phyloP scores from a whole-genome alignment of 1,140 invertebrate genomes.

The Penaeus japonicus region DNA sequence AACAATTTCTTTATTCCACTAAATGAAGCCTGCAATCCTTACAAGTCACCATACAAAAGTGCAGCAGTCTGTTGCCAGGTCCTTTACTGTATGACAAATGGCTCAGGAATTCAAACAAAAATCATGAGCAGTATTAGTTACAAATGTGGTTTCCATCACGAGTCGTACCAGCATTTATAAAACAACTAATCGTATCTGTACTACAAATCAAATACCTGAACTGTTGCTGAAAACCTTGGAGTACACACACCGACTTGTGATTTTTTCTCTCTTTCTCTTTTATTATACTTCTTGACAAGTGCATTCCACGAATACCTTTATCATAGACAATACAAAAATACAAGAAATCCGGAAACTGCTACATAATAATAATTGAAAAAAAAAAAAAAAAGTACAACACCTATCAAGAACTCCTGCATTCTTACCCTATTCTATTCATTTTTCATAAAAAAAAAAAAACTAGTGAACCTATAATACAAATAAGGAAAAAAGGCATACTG shows the following conservation, averaged over 20 bases:
- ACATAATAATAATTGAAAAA: no score
- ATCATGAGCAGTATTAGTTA: neutral
- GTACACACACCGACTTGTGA: no score
- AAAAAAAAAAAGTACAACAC: neutral
- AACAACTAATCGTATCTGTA: no score
- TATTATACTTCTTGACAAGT: no score
- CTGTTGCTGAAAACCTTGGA: no score
- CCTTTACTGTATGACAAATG: constrained; percentile 22
- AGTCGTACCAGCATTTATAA: no score
- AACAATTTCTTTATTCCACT: constrained; percentile 52
- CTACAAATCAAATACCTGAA: no score
- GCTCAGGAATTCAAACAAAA: neutral
- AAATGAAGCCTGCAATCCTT: constrained; percentile 51
- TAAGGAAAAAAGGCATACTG: constrained; percentile 1
- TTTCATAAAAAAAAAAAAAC: neutral
- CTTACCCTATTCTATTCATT: neutral
- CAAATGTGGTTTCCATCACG: no score
- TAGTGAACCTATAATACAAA: constrained; percentile 34
- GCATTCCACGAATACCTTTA: no score
- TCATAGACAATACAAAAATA: no score
- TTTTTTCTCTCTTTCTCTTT: no score
- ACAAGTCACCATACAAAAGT: constrained; percentile 54
- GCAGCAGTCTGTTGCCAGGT: constrained; percentile 49
- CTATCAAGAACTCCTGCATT: constrained; percentile 14
- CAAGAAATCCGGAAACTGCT: no score